phyloP scores from a whole-genome alignment of 2,113 vertebrate genomes.

The Sclerurus mexicanus region DNA sequence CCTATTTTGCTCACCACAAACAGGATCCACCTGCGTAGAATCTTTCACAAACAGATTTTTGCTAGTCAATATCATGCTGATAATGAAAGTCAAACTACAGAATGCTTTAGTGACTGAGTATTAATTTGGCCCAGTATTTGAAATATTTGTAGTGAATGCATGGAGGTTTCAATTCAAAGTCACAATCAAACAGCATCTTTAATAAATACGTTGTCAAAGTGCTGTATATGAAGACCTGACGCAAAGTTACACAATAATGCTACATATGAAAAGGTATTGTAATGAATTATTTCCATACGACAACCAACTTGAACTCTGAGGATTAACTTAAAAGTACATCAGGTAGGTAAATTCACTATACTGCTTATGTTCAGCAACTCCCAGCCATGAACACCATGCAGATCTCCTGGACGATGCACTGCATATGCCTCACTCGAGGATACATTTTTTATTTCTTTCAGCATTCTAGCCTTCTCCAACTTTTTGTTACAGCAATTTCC shows the following conservation, averaged over 20 bases:
- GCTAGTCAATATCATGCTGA: fast-evolving
- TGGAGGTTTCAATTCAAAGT: not conserved
- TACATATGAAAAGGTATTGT: not conserved
- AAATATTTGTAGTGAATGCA: not conserved
- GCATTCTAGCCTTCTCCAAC: not conserved
- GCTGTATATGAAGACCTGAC: not conserved
- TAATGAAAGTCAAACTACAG: not conserved
- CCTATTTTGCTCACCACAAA: not conserved
- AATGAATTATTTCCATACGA: not conserved
- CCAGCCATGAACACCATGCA: not conserved
- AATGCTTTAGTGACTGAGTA: not conserved
- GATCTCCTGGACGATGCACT: not conserved
- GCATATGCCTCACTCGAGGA: not conserved
- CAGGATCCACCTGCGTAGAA: fast-evolving
- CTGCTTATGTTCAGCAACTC: not conserved
- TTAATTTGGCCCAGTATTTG: not conserved
- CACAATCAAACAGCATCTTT: not conserved
- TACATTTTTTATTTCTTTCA: not conserved
- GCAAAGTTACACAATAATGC: not conserved
- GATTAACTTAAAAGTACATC: not conserved
- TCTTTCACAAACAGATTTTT: not conserved
- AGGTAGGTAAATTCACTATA: not conserved
- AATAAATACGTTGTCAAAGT: not conserved
- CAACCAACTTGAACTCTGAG: not conserved
- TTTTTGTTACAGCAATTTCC: not conserved